Conservation (phyloP, 2,888 invertebrate species). For the Dioctria linearis region DNA sequence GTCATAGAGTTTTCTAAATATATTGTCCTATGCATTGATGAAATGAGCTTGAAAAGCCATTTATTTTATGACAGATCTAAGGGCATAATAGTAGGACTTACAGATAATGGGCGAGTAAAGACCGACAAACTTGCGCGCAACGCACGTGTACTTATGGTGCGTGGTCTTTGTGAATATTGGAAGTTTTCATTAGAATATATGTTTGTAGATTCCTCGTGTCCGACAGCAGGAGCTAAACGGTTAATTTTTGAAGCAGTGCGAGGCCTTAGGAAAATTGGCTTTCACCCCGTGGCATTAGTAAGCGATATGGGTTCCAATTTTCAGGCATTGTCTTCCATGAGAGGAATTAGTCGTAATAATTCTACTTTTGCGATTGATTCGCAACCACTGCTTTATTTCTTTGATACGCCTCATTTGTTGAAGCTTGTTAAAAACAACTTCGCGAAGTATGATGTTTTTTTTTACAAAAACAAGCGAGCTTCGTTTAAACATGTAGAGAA, state of each 20-base stretch:
- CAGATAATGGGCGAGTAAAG: background rate
- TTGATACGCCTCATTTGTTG: too few relatives aligned
- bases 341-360: background rate
- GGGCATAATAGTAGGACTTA: background rate
- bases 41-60: slow-evolving; percentile 7
- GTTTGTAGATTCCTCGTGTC: background rate
- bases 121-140: background rate
- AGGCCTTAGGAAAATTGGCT: background rate
- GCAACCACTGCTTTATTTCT: background rate
- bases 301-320: background rate
- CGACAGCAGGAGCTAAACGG: background rate
- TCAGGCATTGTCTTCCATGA: background rate
- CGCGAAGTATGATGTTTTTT: too few relatives aligned
- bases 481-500: too few relatives aligned
- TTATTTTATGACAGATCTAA: background rate
- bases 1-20: background rate
- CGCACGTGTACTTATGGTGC: background rate
- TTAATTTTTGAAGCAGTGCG: background rate
- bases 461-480: too few relatives aligned
- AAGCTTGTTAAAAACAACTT: too few relatives aligned
- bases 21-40: slow-evolving; percentile 17
- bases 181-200: background rate
- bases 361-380: background rate
- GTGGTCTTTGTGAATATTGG: slow-evolving; percentile 1
- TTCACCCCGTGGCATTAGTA: background rate